Evolutionary conservation across 2,888 invertebrate species (phyloP), one percentile per base, ranked within the genome.

Genomic region (Hirtodrosophila histrioides): DNA sequence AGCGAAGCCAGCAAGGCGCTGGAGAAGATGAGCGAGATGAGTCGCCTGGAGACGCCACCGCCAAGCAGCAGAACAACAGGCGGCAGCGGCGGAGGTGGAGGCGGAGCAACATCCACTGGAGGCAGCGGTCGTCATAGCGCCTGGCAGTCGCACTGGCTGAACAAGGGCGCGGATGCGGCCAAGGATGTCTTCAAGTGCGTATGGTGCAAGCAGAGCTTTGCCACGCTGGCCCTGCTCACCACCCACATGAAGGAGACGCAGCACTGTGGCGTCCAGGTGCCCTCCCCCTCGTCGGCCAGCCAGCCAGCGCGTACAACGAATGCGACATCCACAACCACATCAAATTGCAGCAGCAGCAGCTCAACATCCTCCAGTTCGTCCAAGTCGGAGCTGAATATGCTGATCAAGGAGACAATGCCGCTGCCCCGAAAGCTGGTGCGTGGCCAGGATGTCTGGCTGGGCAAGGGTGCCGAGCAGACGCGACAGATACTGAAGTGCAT

Each of bases 231-330:
- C 1, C 97, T 98, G 70, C 94, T 99, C 92, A 98, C 98, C 4
- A 95, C 97, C 44, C 99, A 99, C 92, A 99, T 99, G 99, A 98
- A 99, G 92, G 98, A 98, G 92, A 98, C 98, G 0, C 98, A 98
- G 90, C 98, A 99, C 89, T 98, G 99, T 80, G 96, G 96, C 33
- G 97, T 96, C 0, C 96, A 95, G 86, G 95, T 96, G 86, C 96
- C 94, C 41, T 93, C 93, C 1, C 82, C 82, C 45, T 68, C 78
- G 5, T 10, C 69, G 0, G 23, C 35, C 3, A 17, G 7, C 7
- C 49, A 45, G 35, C 24, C 49, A 23, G 4, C 46, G 36, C 54
- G 53, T 3, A 37, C 51, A 54, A 9, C 77, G 0, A 69, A 17
- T 17, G 57, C 27, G 88, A 93, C 75, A 0, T 72, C 85, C 5